Evolutionary conservation across 2,797 vertebrate species (phyloP).

Genomic region (Megaceryle alcyon): DNA sequence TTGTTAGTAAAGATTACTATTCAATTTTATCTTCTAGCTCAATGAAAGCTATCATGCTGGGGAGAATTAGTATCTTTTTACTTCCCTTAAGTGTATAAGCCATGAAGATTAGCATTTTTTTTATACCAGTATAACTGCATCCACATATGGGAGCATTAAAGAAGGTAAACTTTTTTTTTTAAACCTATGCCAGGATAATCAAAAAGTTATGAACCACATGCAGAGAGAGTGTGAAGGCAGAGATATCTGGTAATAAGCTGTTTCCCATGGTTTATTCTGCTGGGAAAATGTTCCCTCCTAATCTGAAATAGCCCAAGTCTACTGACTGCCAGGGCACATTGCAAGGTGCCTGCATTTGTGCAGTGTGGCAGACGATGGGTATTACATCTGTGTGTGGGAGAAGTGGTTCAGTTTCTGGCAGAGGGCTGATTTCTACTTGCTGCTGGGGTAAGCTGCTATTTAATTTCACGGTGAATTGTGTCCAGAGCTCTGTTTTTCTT

Average conservation of each 20-base stretch:
- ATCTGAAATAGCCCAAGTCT: background rate
- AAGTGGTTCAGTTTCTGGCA: background rate
- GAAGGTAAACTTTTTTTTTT: background rate
- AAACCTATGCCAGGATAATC: background rate
- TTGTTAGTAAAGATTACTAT: background rate
- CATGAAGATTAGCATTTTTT: background rate
- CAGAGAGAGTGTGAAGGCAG: background rate
- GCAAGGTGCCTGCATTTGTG: background rate
- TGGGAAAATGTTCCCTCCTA: background rate
- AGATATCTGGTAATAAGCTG: background rate
- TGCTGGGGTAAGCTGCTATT: slow-evolving; percentile 27
- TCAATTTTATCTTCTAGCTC: background rate
- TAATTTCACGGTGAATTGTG: slow-evolving; percentile 57
- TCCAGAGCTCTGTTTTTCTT: slow-evolving; percentile 18
- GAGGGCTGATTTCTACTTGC: slow-evolving; percentile 34
- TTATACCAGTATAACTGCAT: background rate
- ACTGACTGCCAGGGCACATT: background rate
- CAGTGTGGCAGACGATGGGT: background rate
- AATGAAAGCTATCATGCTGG: background rate
- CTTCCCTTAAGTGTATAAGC: background rate
- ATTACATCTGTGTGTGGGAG: background rate
- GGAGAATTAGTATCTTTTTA: background rate
- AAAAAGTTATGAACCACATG: background rate
- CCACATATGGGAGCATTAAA: background rate
- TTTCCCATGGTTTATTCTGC: background rate